A percentile compares a stretch with the other conserved stretches of the same genome.
Conservation (phyloP, 2,113 vertebrate genomes). For the Stomatorhinus ivindoensis region DNA sequence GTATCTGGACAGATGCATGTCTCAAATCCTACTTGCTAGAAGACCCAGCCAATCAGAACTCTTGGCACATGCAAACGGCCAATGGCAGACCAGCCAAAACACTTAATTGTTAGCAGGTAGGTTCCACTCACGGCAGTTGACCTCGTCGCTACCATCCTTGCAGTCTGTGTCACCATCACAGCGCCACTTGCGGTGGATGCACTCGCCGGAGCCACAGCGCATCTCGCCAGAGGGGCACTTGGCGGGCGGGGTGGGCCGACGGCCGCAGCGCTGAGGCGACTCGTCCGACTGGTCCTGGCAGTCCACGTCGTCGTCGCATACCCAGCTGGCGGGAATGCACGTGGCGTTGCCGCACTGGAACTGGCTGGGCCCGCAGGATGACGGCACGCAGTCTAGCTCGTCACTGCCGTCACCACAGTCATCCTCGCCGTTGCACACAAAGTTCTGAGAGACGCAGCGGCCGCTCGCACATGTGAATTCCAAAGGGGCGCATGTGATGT, state of each 20-base stretch:
- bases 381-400: conserved; percentile 73
- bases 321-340: conserved; percentile 86
- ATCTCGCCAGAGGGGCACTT: conserved; percentile 78
- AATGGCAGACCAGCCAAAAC: not conserved
- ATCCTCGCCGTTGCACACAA: conserved; percentile 90
- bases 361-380: conserved; percentile 77
- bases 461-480: conserved; percentile 90
- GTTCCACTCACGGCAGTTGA: conserved; percentile 82
- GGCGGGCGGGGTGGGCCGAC: conserved; percentile 65
- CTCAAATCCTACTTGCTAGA: not conserved
- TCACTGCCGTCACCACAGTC: conserved; percentile 88
- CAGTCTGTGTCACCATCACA: conserved; percentile 93
- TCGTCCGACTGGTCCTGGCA: conserved; percentile 90
- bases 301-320: conserved; percentile 88
- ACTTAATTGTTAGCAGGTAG: not conserved
- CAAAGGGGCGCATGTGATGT: conserved; percentile 78
- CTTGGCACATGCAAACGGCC: not conserved
- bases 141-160: conserved; percentile 89
- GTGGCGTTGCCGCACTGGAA: conserved; percentile 82
- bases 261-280: conserved; percentile 78
- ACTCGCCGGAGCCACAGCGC: conserved; percentile 84
- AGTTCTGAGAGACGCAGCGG: conserved; percentile 84
- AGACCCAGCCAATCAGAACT: not conserved
- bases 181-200: conserved; percentile 92
- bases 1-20: not conserved